A percentile compares a stretch with the other conserved stretches of the same genome.
Evolutionary conservation across 53 echinoderm and acorn worm genomes (phyloP).

Genomic region (Echinometra lucunter): DNA sequence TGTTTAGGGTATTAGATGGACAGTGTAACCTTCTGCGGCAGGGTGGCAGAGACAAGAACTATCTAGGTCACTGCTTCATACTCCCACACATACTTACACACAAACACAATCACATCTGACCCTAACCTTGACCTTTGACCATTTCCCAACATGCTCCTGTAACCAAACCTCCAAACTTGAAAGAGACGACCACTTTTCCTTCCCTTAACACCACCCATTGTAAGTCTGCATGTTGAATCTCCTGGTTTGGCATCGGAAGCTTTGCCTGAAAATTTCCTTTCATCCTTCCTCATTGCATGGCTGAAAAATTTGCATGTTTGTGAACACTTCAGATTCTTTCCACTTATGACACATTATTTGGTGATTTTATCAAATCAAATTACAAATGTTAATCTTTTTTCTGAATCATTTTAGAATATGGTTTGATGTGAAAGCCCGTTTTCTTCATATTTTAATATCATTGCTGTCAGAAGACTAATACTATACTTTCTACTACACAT

Average conservation of each 20-base stretch:
- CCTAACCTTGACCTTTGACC: slow-evolving; percentile 50
- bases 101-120: slow-evolving; percentile 27
- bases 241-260: background rate
- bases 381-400: background rate
- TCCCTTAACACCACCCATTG: background rate
- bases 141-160: background rate
- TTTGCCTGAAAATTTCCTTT: background rate
- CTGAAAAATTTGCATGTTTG: slow-evolving; percentile 31
- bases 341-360: background rate
- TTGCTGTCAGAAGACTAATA: background rate
- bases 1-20: background rate
- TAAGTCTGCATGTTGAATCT: slow-evolving; percentile 42
- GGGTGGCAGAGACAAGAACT: background rate
- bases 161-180: background rate
- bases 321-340: background rate
- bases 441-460: background rate
- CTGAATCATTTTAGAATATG: background rate
- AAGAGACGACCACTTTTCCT: slow-evolving; percentile 27
- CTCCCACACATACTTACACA: slow-evolving; percentile 16
- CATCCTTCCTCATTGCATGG: slow-evolving; percentile 24
- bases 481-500: background rate
- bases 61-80: background rate
- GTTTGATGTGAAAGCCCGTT: background rate
- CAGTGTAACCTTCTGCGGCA: slow-evolving; percentile 27
- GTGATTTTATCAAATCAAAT: background rate